Evolutionary conservation across 92 coral and sea anemone genomes (phyloP).

Genomic region (Micromussa lordhowensis): DNA sequence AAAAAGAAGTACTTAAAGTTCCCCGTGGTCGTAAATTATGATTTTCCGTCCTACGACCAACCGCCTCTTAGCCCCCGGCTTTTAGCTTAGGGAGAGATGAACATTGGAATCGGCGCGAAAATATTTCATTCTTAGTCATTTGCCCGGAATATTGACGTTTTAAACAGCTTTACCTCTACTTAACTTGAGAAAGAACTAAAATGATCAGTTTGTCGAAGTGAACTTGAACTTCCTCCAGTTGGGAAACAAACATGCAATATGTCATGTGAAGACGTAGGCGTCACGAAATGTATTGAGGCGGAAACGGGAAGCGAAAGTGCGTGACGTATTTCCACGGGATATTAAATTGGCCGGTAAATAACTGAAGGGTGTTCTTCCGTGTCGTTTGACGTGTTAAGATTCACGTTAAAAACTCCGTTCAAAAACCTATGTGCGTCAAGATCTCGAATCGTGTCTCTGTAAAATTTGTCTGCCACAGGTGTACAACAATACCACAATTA

Average conservation of each 20-base stretch:
- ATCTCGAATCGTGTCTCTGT: neutral
- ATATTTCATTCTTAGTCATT: neutral
- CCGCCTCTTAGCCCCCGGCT: neutral
- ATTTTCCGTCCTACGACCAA: neutral
- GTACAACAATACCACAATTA: constrained; percentile 78
- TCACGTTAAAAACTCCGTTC: constrained; percentile 8
- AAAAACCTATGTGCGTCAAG: neutral
- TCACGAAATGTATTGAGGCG: neutral
- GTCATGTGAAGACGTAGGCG: constrained; percentile 20
- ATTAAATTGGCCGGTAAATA: neutral
- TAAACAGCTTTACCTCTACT: neutral
- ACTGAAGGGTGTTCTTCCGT: neutral
- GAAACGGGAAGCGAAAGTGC: constrained; percentile 19
- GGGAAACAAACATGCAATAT: neutral
- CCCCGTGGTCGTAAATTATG: neutral
- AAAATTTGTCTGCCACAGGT: constrained; percentile 36
- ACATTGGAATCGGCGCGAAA: neutral
- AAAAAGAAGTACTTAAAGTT: neutral
- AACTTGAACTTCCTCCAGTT: neutral
- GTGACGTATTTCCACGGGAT: constrained; percentile 22
- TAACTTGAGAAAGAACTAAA: neutral
- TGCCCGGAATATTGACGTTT: neutral
- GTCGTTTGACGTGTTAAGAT: neutral
- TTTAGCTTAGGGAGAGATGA: neutral
- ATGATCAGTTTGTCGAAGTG: neutral